phyloP scores from a whole-genome alignment of 2,797 vertebrate genomes.

The Geranospiza caerulescens region DNA sequence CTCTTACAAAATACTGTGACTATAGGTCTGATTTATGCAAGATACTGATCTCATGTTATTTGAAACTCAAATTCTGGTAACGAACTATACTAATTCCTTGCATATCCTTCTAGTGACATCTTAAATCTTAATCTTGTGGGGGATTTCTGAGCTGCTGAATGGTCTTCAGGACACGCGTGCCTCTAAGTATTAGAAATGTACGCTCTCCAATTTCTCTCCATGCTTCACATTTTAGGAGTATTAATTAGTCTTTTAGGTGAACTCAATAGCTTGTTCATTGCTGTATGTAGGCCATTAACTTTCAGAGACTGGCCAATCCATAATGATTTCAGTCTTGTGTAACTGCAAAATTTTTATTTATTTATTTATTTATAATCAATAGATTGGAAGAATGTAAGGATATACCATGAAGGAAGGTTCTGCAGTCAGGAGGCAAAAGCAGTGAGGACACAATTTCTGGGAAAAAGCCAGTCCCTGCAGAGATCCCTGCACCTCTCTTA shows the following conservation, averaged over 20 bases:
- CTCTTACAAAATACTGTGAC: neutral
- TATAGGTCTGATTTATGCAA: neutral
- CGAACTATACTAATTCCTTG: neutral
- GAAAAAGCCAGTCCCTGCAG: neutral
- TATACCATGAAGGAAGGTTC: neutral
- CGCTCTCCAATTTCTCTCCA: neutral
- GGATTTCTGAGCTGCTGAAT: neutral
- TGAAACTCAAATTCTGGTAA: neutral
- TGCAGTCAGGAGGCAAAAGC: neutral
- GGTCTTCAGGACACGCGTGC: neutral
- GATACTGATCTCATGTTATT: neutral
- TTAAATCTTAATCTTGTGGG: neutral
- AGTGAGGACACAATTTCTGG: neutral
- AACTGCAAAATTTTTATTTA: neutral
- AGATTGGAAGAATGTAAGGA: neutral
- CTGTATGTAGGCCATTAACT: neutral
- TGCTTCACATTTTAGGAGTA: neutral
- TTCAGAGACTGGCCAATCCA: neutral
- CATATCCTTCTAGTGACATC: neutral
- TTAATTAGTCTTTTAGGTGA: neutral
- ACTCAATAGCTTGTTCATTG: neutral
- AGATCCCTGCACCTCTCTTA: neutral
- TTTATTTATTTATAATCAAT: neutral
- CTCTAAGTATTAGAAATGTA: neutral
- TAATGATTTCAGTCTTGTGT: neutral